phyloP scores from a whole-genome alignment of 1,140 invertebrate species.

The Heliothis virescens region DNA sequence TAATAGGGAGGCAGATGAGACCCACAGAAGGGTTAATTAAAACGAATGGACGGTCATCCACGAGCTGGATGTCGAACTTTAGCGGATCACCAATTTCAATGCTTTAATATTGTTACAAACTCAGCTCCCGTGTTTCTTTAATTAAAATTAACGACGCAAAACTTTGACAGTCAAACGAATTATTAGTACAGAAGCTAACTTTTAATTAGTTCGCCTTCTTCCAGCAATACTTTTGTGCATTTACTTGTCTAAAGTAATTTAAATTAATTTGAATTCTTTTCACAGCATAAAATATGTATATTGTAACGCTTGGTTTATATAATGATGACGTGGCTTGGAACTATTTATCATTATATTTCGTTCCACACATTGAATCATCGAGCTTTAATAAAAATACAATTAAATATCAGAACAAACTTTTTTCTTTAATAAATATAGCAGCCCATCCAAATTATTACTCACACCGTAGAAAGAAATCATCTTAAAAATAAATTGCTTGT shows the following conservation, averaged over 20 bases:
- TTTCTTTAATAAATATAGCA: slow-evolving; percentile 20
- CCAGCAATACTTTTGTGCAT: slow-evolving; percentile 81
- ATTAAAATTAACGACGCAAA: slow-evolving; percentile 86
- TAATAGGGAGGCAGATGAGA: slow-evolving; percentile 73
- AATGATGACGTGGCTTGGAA: slow-evolving; percentile 11
- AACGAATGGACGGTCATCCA: slow-evolving; percentile 82
- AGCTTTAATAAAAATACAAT: slow-evolving; percentile 19
- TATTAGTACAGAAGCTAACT: slow-evolving; percentile 84
- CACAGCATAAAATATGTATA: not conserved
- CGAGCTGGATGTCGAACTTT: slow-evolving; percentile 82
- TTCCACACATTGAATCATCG: slow-evolving; percentile 40
- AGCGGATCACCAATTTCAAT: slow-evolving; percentile 85
- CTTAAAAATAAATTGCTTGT: slow-evolving; percentile 50
- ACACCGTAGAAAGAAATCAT: slow-evolving; percentile 42
- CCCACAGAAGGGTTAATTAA: slow-evolving; percentile 81
- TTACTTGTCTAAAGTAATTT: slow-evolving; percentile 77
- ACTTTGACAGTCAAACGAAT: slow-evolving; percentile 85
- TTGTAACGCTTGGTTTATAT: slow-evolving; percentile 14
- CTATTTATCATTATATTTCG: slow-evolving; percentile 50
- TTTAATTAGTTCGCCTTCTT: slow-evolving; percentile 84
- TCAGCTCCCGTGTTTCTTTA: slow-evolving; percentile 81
- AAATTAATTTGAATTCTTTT: slow-evolving; percentile 75
- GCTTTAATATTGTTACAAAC: slow-evolving; percentile 85
- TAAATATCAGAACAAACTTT: slow-evolving; percentile 44
- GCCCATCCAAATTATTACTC: slow-evolving; percentile 55